Conservation (phyloP, 2,888 invertebrate genomes). For the Tachina grossa region DNA sequence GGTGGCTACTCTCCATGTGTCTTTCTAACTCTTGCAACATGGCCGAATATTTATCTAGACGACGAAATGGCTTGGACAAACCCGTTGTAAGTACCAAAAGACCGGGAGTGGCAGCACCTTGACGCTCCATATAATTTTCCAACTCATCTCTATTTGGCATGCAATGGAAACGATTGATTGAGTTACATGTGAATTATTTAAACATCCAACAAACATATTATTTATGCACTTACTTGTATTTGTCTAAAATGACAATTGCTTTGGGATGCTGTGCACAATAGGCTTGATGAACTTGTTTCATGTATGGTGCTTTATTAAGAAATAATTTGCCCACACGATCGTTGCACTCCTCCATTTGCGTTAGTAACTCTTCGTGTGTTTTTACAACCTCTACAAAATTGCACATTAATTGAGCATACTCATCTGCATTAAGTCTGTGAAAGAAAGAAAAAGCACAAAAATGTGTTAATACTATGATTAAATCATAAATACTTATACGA, state of each 20-base stretch:
- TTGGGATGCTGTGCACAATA: conserved; percentile 97
- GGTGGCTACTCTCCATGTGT: conserved; percentile 97
- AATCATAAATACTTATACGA: too few species aligned
- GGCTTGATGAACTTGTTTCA: conserved; percentile 92
- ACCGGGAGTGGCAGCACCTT: conserved; percentile 93
- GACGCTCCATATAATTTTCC: conserved; percentile 93
- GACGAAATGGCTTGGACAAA: conserved; percentile 96
- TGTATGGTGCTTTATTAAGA: conserved; percentile 90
- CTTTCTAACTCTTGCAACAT: conserved; percentile 97
- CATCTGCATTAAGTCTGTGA: conserved; percentile 90
- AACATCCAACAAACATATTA: background rate
- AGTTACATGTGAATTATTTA: background rate
- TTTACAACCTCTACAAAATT: conserved; percentile 94
- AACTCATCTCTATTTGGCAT: conserved; percentile 88
- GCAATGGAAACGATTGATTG: background rate
- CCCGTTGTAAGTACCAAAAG: conserved; percentile 95
- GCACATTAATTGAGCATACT: conserved; percentile 93
- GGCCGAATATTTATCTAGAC: conserved; percentile 96
- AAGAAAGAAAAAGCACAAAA: background rate
- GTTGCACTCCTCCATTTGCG: conserved; percentile 91
- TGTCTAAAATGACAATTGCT: conserved; percentile 96
- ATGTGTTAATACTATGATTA: too few species aligned
- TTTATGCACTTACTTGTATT: conserved; percentile 88
- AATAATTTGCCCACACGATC: conserved; percentile 95
- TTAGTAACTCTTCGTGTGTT: conserved; percentile 91